Evolutionary conservation across 2,113 vertebrate species (phyloP).

Genomic region (Tragelaphus scriptus): DNA sequence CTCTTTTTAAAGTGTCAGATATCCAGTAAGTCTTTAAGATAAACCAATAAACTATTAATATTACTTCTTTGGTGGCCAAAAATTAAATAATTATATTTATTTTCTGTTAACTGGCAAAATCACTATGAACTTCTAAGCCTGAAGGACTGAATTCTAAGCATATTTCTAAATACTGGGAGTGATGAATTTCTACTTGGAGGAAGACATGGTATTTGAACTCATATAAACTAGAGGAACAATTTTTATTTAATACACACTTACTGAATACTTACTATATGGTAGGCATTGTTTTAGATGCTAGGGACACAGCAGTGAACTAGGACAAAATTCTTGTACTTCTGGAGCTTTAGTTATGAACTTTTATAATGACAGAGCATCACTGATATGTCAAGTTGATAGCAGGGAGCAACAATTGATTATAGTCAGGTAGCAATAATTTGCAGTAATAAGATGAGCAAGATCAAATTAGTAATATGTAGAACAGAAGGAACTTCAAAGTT

Average conservation of each 20-base stretch:
- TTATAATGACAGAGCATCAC: not conserved
- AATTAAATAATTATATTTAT: not conserved
- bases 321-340: not conserved
- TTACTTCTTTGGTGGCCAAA: not conserved
- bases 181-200: not conserved
- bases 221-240: not conserved
- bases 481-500: not conserved
- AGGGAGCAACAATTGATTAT: not conserved
- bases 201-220: not conserved
- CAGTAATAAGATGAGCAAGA: not conserved
- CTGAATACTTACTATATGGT: not conserved
- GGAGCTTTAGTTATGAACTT: not conserved
- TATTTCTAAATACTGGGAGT: not conserved
- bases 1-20: not conserved
- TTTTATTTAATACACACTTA: not conserved
- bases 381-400: not conserved
- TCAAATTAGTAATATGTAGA: not conserved
- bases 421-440: not conserved
- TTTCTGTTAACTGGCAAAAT: not conserved
- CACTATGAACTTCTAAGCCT: not conserved
- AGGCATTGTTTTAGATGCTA: not conserved
- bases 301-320: not conserved
- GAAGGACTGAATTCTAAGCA: not conserved
- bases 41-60: not conserved
- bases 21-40: not conserved